Evolutionary conservation across 2,888 invertebrate genomes (phyloP), one percentile per base, ranked within the genome.

Genomic region (Tromatobia lineatoria): DNA sequence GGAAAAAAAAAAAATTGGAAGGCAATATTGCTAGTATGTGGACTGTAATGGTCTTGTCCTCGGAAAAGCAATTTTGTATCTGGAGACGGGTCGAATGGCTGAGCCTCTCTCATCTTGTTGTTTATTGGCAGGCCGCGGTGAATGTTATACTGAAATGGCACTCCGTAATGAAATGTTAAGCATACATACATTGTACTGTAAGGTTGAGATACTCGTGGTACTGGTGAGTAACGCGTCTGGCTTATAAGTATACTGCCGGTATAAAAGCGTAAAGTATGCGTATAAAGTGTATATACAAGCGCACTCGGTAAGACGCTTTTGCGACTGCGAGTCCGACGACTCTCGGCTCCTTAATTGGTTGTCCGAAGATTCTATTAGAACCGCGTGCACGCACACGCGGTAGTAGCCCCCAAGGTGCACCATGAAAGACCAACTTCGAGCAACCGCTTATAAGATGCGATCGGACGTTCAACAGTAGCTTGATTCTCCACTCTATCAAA

Each of bases 201-300:
- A 42, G 38, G 18, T 42, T n/a, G 64, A 64, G 64, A 42, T 42
- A 64, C 64, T 42, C 42, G 64, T 6, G 18, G 20, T 42, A 20
- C 64, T 13, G 20, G 20, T 42, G 64, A 64, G 64, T 64, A 64
- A 82, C 71, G 66, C 34, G 34, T 11, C 76, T 74, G 52, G 42
- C 61, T 64, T 34, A n/a, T 54, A 66, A 52, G 38, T 38, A 38
- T 47, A 67, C 47, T 50, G 70, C 20, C 76, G 57, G 71, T 71
- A 71, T 81, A 81, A 81, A 82, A 82, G 66, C 66, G 54, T 71
- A 18, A 38, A 71, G 66, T 71, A 70, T 66, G 66, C 71, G 54
- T 59, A 47, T 82, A 82, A 82, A 82, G 66, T 61, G 42, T 70
- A 45, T 61, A 67, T 66, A 59, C 23, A 47, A 47, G 20, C 38